phyloP scores from a whole-genome alignment of 1,140 invertebrate species.

The Nymphalis io region DNA sequence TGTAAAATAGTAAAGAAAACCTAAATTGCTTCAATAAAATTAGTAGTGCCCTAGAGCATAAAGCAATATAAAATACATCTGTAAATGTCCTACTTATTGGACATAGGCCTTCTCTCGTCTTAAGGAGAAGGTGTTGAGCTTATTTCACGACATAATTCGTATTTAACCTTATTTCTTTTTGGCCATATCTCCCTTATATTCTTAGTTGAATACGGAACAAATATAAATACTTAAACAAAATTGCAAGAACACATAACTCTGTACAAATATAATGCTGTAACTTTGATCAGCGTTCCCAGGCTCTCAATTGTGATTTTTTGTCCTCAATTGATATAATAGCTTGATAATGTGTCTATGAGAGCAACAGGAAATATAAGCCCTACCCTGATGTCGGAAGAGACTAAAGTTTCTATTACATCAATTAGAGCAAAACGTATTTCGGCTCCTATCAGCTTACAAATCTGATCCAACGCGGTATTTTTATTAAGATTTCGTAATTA shows the following conservation, averaged over 20 bases:
- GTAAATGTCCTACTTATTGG: too few species aligned
- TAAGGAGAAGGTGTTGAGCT: too few species aligned
- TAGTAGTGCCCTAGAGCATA: too few species aligned
- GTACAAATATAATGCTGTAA: slow-evolving; percentile 23
- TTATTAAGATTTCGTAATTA: slow-evolving; percentile 1
- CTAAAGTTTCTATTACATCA: slow-evolving; percentile 49
- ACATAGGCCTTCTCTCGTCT: too few species aligned
- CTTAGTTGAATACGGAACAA: slow-evolving; percentile 6
- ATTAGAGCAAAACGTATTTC: slow-evolving; percentile 59
- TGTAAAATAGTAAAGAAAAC: too few species aligned
- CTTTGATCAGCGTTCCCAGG: slow-evolving; percentile 54
- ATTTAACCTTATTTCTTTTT: too few species aligned
- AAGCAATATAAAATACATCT: too few species aligned
- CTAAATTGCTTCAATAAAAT: too few species aligned
- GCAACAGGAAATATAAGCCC: slow-evolving; percentile 66
- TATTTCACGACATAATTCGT: too few species aligned
- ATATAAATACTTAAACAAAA: slow-evolving; percentile 7
- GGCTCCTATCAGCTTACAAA: slow-evolving; percentile 23
- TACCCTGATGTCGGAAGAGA: slow-evolving; percentile 57
- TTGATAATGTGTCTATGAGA: slow-evolving; percentile 52
- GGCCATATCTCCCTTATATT: not conserved
- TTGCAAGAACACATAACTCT: slow-evolving; percentile 10
- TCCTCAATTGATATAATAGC: slow-evolving; percentile 53
- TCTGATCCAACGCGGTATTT: not conserved
- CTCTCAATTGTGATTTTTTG: slow-evolving; percentile 63